phyloP scores from a whole-genome alignment of 35 echinoderm and acorn worm genomes.

The Anneissia japonica region DNA sequence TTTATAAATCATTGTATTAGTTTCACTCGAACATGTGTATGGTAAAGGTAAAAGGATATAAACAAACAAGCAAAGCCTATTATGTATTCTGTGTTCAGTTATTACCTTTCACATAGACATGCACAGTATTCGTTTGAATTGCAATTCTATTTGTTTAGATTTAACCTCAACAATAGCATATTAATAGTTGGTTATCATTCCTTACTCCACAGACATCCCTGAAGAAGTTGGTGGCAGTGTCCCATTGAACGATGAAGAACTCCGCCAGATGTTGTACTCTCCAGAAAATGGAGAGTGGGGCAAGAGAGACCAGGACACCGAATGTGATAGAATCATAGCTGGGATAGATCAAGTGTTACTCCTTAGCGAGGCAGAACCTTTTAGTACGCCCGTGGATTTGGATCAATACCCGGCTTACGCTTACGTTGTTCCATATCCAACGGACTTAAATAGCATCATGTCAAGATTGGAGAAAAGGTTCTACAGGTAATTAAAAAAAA shows the following conservation, averaged over 20 bases:
- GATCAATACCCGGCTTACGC: conserved; percentile 72
- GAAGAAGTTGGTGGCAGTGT: conserved; percentile 60
- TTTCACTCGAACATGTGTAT: no score
- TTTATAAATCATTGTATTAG: neutral
- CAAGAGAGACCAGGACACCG: conserved; percentile 31
- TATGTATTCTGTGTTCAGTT: no score
- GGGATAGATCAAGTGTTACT: conserved; percentile 73
- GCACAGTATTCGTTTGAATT: no score
- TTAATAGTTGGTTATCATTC: no score
- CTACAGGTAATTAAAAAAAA: conserved; percentile 51
- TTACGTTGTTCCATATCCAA: conserved; percentile 68
- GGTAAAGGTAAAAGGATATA: no score
- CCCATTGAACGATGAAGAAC: conserved; percentile 51
- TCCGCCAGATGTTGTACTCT: conserved; percentile 48
- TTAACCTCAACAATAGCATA: no score
- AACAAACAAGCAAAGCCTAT: no score
- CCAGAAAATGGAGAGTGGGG: conserved; percentile 78
- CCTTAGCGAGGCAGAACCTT: conserved; percentile 61
- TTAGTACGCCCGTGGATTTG: conserved; percentile 82
- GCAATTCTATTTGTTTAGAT: no score
- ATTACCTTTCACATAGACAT: no score
- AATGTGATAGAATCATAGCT: conserved; percentile 73
- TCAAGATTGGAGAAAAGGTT: conserved; percentile 61
- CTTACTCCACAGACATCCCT: conserved; percentile 58
- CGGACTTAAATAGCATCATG: conserved; percentile 73